Base-by-base conservation (phyloP, 2,113 vertebrate genomes). In the Barbus barbus region DNA sequence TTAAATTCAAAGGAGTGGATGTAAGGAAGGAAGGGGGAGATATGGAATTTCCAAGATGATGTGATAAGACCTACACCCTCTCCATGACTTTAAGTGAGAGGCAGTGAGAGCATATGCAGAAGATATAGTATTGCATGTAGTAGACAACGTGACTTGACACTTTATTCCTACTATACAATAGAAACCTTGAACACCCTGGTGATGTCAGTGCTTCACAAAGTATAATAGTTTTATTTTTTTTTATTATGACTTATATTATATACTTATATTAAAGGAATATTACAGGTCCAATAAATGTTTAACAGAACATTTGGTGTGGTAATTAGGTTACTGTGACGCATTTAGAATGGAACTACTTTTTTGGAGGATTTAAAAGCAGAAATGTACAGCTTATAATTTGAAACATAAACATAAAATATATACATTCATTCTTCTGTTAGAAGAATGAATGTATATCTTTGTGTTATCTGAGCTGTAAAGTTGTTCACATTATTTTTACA, bases 41-140 rank as follows among this genome's bases (percentile, higher is more conserved):
- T 60, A 60, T 78, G 53, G 22, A 79, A 63, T 79, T 63, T 79
- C 56, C n/a, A 44, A 46, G 76, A 78, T 78, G 56, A 78, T 75
- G 73, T 75, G 73, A 75, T 75, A 60, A 78, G 76, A 61, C 76
- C 53, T 78, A 3, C 36, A 38, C 5, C 36, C 33, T 58, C 33
- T 78, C 53, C 9, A 61, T 61, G 76, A 78, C 76, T 56, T 5
- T 13, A 60, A 26, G 33, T 61, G 33, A 58, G 33, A 24, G 20
- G 28, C 41, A 74, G 38, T 44, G 41, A 74, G 71, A 74, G 73
- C 1, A 75, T 28, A 51, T 75, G 46, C 26, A 75, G 46, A 14
- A 28, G 12, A 51, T 75, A 75, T 48, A 75, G 46, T 22, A 75
- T 75, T 51, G 24, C 26, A 51, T 75, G 73, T 26, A 16, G 44